phyloP scores from a whole-genome alignment of 2,113 vertebrate species.

The Aptenodytes forsteri region DNA sequence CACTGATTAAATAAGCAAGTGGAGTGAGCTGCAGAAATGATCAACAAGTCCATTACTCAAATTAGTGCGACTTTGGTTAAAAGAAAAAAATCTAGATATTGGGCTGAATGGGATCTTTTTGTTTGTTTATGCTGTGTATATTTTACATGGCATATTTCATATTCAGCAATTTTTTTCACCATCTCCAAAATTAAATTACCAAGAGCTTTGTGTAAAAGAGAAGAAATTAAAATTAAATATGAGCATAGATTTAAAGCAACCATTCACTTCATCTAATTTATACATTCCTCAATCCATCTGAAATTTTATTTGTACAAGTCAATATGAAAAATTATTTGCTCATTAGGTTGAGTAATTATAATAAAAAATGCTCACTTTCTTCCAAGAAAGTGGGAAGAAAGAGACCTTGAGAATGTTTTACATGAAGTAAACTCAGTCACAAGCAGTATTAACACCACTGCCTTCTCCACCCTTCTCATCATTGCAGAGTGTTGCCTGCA shows the following conservation, averaged over 20 bases:
- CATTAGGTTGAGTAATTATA: not conserved
- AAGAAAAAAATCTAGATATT: not conserved
- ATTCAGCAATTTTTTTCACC: not conserved
- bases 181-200: slow-evolving; percentile 29
- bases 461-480: not conserved
- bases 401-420: not conserved
- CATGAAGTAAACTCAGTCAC: not conserved
- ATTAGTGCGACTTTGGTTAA: slow-evolving; percentile 18
- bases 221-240: not conserved
- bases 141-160: not conserved
- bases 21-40: slow-evolving; percentile 24
- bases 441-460: not conserved
- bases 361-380: not conserved
- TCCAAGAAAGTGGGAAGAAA: not conserved
- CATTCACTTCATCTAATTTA: not conserved
- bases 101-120: not conserved
- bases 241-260: not conserved
- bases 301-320: not conserved
- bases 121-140: not conserved
- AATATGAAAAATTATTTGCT: not conserved
- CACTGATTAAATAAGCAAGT: slow-evolving; percentile 60
- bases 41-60: slow-evolving; percentile 51
- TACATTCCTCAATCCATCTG: not conserved
- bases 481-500: not conserved
- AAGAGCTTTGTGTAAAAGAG: not conserved